phyloP scores from a whole-genome alignment of 2,888 invertebrate species.

The Eristalis tenax region DNA sequence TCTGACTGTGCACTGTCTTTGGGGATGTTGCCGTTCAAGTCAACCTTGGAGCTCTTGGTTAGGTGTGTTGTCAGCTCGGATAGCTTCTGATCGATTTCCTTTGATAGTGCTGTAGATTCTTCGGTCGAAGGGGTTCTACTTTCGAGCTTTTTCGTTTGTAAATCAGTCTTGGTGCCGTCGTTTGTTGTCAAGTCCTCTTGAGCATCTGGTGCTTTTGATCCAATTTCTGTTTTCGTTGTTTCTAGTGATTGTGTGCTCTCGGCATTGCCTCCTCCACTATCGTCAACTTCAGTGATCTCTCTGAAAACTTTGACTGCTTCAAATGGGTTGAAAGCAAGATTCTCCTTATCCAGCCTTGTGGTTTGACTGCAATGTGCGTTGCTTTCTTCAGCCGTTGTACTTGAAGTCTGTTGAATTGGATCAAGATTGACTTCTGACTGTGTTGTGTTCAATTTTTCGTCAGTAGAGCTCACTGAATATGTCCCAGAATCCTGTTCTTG shows the following conservation, averaged over 20 bases:
- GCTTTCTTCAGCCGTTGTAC: background rate
- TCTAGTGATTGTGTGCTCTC: conserved; percentile 3
- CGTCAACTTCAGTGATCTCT: background rate
- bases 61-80: conserved; percentile 53
- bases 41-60: conserved; percentile 24
- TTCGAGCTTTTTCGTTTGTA: conserved; percentile 15
- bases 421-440: background rate
- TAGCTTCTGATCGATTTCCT: conserved; percentile 59
- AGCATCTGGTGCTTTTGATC: conserved; percentile 17
- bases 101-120: conserved; percentile 48
- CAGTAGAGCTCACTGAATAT: background rate
- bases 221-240: conserved; percentile 19
- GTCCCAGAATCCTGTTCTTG: background rate
- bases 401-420: background rate
- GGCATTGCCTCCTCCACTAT: background rate
- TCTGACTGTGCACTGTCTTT: conserved; percentile 3
- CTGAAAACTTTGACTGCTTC: background rate
- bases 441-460: background rate
- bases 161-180: conserved; percentile 54
- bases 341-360: background rate
- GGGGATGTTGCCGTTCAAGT: conserved; percentile 56
- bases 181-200: background rate
- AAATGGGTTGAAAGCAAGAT: background rate
- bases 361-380: background rate
- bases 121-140: background rate